Percentiles rank a stretch among this genome's conserved stretches.
Evolutionary conservation across 1,140 invertebrate species (phyloP).

Genomic region (Drosophila pruinosa): DNA sequence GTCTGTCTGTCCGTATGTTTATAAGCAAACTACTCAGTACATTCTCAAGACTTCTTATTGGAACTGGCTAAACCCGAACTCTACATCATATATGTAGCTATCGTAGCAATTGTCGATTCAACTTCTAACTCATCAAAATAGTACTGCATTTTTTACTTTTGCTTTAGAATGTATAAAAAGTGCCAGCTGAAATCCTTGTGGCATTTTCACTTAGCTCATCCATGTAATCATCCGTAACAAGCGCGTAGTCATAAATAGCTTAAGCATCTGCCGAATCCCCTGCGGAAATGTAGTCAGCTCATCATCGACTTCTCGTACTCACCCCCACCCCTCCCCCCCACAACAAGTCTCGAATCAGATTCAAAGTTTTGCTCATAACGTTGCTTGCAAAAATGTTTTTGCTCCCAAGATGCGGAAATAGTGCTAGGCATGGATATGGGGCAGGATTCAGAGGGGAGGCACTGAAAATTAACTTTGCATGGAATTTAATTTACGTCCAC

Average conservation of each 20-base stretch:
- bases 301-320: not conserved
- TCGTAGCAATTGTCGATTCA: too few species aligned
- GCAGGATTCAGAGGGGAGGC: not conserved
- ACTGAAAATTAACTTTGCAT: constrained; percentile 75
- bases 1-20: not conserved
- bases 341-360: not conserved
- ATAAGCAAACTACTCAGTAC: not conserved
- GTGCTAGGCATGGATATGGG: constrained; percentile 6
- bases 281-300: constrained; percentile 2
- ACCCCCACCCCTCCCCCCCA: not conserved
- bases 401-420: constrained; percentile 43
- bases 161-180: too few species aligned
- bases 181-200: too few species aligned
- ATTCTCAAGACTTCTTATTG: not conserved
- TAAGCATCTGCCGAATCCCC: not conserved
- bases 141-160: too few species aligned
- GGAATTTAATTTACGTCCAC: constrained; percentile 82
- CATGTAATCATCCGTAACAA: not conserved
- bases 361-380: constrained; percentile 32
- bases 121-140: too few species aligned
- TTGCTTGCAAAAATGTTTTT: constrained; percentile 20
- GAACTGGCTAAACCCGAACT: too few species aligned
- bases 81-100: too few species aligned
- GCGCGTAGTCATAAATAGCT: constrained; percentile 9
- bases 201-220: too few species aligned